Evolutionary conservation across 2,888 invertebrate genomes (phyloP).

Genomic region (Rhabditoides inermis): DNA sequence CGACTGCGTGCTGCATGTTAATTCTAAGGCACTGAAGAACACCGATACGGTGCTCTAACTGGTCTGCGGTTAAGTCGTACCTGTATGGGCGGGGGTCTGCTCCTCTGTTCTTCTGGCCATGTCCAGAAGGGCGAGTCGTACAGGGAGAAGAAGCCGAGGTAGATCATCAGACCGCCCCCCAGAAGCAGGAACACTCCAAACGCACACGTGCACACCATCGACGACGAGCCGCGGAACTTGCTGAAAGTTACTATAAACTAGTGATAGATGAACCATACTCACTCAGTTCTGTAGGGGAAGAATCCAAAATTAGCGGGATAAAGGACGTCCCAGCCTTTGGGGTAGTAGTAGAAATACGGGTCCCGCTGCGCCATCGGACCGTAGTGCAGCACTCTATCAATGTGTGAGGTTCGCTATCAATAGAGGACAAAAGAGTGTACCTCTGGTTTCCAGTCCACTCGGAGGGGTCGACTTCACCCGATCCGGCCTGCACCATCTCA

Average conservation of each 20-base stretch:
- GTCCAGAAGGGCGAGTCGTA: slow-evolving; percentile 48
- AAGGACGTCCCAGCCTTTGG: slow-evolving; percentile 52
- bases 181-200: slow-evolving; percentile 50
- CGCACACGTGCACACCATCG: slow-evolving; percentile 44
- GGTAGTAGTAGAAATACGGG: slow-evolving; percentile 52
- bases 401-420: slow-evolving; percentile 15
- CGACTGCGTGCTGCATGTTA: no score
- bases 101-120: slow-evolving; percentile 32
- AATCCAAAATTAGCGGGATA: slow-evolving; percentile 53
- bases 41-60: no score
- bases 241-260: slow-evolving; percentile 15
- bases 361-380: slow-evolving; percentile 52
- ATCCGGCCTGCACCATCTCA: slow-evolving; percentile 48
- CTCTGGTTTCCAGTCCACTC: slow-evolving; percentile 40
- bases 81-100: slow-evolving; percentile 40
- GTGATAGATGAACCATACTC: slow-evolving; percentile 7
- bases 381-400: slow-evolving; percentile 51
- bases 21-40: no score
- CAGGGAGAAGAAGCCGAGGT: slow-evolving; percentile 42
- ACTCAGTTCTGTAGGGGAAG: slow-evolving; percentile 52
- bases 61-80: no score
- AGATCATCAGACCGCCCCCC: slow-evolving; percentile 48
- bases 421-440: not conserved
- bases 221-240: slow-evolving; percentile 51
- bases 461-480: slow-evolving; percentile 45